Percentiles rank a stretch among this genome's conserved stretches.
These are phyloP conservation scores for Drosophila setosimentum DNA, from an alignment of 2,888 invertebrate species.

Conservation along the genomic window DNA sequence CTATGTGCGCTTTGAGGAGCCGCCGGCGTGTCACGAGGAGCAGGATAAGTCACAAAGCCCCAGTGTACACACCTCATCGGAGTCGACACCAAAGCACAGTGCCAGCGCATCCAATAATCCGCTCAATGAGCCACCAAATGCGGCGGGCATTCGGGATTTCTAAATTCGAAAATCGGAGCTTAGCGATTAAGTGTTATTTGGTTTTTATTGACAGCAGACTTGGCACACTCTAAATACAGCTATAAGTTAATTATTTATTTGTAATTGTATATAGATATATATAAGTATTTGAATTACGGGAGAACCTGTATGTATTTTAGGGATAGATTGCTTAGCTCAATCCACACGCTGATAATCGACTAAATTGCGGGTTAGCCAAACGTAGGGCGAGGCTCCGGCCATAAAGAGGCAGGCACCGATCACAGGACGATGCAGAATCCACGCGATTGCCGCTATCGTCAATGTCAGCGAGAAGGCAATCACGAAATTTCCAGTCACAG, in stretches of 20 bases:
- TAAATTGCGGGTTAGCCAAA: slow-evolving; percentile 85
- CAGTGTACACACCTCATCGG: slow-evolving; percentile 76
- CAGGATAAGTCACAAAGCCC: slow-evolving; percentile 82
- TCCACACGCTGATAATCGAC: slow-evolving; percentile 71
- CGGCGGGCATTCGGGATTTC: slow-evolving; percentile 53
- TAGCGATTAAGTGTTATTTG: slow-evolving; percentile 65
- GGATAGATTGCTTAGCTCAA: slow-evolving; percentile 19
- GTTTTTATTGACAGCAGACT: slow-evolving; percentile 56
- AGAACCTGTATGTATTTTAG: slow-evolving; percentile 16
- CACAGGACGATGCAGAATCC: slow-evolving; percentile 87
- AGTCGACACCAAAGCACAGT: slow-evolving; percentile 62
- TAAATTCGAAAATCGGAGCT: slow-evolving; percentile 28
- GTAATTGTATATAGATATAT: slow-evolving; percentile 31
- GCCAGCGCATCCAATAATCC: slow-evolving; percentile 10
- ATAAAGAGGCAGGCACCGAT: slow-evolving; percentile 86
- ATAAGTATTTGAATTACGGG: slow-evolving; percentile 14
- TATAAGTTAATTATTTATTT: slow-evolving; percentile 36
- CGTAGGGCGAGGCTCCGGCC: slow-evolving; percentile 86
- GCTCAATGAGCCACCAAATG: slow-evolving; percentile 31
- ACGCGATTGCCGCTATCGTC: slow-evolving; percentile 86
- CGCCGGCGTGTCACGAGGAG: slow-evolving; percentile 63
- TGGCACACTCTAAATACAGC: slow-evolving; percentile 11
- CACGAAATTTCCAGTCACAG: slow-evolving; percentile 85
- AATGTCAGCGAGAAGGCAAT: slow-evolving; percentile 86
- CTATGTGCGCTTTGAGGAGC: slow-evolving; percentile 80